These are phyloP conservation scores for Saguinus midas DNA, from an alignment of 2,113 vertebrate genomes.

Conservation along the genomic window DNA sequence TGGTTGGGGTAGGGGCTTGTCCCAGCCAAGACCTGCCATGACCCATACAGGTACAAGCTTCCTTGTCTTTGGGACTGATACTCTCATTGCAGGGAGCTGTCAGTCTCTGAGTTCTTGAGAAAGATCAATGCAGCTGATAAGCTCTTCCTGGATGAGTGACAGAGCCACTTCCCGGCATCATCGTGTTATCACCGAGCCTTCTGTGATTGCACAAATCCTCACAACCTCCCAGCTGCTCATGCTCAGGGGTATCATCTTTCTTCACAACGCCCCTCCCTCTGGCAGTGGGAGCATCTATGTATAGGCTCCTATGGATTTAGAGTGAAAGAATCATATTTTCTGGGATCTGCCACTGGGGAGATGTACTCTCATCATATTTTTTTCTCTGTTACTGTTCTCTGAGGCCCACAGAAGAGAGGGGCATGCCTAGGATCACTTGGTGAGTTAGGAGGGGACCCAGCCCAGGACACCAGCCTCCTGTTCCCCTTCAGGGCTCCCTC, in stretches of 20 bases:
- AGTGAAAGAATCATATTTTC: neutral
- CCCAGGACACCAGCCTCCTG: no score
- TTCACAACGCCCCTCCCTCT: fast-evolving
- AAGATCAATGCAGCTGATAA: neutral
- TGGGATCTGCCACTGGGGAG: neutral
- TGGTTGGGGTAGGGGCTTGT: fast-evolving
- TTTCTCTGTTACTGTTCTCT: neutral
- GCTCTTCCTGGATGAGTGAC: fast-evolving
- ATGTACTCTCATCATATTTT: fast-evolving
- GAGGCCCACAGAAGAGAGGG: fast-evolving
- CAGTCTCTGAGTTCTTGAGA: neutral
- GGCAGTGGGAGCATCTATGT: neutral
- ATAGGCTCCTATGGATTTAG: neutral
- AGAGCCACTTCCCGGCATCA: neutral
- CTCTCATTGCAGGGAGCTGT: neutral
- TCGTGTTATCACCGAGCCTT: neutral
- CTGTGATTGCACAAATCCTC: neutral
- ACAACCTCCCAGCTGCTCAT: neutral
- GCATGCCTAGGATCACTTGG: fast-evolving
- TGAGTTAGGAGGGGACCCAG: neutral
- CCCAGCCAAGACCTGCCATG: neutral
- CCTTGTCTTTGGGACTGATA: neutral
- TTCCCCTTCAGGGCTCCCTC: neutral
- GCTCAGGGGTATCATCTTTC: fast-evolving
- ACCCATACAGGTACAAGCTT: fast-evolving